These are phyloP conservation scores for Ernsta delagoae DNA, from an alignment of 2,888 invertebrate genomes.

Conservation along the genomic window DNA sequence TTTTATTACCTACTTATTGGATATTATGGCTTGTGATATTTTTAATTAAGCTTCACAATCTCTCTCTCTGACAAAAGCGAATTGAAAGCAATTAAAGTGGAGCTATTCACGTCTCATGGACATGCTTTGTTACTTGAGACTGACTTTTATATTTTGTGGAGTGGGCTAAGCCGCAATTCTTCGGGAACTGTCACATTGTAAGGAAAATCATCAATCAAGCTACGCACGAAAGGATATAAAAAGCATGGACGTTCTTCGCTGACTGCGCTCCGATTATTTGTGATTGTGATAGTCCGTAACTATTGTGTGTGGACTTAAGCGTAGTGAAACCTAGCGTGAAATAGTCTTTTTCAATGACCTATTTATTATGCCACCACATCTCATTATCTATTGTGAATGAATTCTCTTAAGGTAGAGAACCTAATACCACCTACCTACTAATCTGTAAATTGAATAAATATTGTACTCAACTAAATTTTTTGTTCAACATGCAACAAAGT, in stretches of 20 bases:
- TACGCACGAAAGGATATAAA: slow-evolving; percentile 56
- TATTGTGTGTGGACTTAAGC: slow-evolving; percentile 18
- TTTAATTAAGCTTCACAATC: slow-evolving; percentile 33
- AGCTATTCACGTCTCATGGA: slow-evolving; percentile 25
- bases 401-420: too few species aligned
- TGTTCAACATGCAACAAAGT: too few species aligned
- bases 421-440: too few species aligned
- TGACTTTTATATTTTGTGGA: slow-evolving; percentile 59
- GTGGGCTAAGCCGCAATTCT: slow-evolving; percentile 34
- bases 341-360: slow-evolving; percentile 38
- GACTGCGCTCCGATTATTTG: slow-evolving; percentile 21
- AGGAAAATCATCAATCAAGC: slow-evolving; percentile 76
- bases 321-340: slow-evolving; percentile 20
- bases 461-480: too few species aligned
- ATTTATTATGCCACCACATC: not conserved
- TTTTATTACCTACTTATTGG: too few species aligned
- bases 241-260: slow-evolving; percentile 29
- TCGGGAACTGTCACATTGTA: slow-evolving; percentile 62
- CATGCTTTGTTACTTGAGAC: slow-evolving; percentile 54
- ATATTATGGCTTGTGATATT: slow-evolving; percentile 30
- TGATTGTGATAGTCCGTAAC: slow-evolving; percentile 28
- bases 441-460: too few species aligned
- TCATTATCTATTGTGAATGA: too few species aligned
- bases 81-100: slow-evolving; percentile 30
- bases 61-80: slow-evolving; percentile 23